phyloP scores from a whole-genome alignment of 2,888 invertebrate species.

The Aleiodes leptofemur region DNA sequence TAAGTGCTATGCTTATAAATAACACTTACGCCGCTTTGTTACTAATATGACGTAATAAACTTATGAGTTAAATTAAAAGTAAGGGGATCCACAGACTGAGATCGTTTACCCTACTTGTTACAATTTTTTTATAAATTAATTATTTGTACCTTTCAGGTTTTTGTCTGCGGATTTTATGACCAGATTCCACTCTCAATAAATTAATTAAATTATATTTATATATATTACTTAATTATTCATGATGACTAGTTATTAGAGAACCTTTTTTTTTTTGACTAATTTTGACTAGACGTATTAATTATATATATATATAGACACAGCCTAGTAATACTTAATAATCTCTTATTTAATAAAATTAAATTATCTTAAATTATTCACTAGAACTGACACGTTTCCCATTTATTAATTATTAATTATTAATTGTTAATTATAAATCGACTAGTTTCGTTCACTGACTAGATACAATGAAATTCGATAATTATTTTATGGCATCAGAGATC shows the following conservation, averaged over 20 bases:
- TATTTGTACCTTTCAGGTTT: slow-evolving; percentile 47
- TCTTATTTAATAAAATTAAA: background rate
- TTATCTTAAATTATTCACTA: slow-evolving; percentile 32
- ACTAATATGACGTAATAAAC: background rate
- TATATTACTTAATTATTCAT: slow-evolving; percentile 27
- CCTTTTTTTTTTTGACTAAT: slow-evolving; percentile 11
- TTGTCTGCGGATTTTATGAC: slow-evolving; percentile 54
- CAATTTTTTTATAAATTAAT: slow-evolving; percentile 7
- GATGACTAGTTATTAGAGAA: too few species aligned
- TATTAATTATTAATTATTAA: background rate
- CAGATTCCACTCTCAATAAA: slow-evolving; percentile 56
- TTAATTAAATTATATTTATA: slow-evolving; percentile 34
- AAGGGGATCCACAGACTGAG: slow-evolving; percentile 53
- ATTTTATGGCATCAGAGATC: slow-evolving; percentile 56
- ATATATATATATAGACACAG: slow-evolving; percentile 39
- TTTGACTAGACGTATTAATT: slow-evolving; percentile 4
- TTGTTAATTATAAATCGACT: background rate
- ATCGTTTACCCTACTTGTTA: slow-evolving; percentile 53
- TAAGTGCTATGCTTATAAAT: too few species aligned
- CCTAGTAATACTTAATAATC: slow-evolving; percentile 45
- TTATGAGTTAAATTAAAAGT: background rate
- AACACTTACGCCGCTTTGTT: background rate
- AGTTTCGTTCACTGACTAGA: slow-evolving; percentile 17
- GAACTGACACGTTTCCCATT: slow-evolving; percentile 55
- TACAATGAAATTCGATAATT: slow-evolving; percentile 5